A percentile compares a stretch with the other conserved stretches of the same genome.
Conservation (phyloP, 2,113 vertebrate species). For the Pluvianellus socialis region DNA sequence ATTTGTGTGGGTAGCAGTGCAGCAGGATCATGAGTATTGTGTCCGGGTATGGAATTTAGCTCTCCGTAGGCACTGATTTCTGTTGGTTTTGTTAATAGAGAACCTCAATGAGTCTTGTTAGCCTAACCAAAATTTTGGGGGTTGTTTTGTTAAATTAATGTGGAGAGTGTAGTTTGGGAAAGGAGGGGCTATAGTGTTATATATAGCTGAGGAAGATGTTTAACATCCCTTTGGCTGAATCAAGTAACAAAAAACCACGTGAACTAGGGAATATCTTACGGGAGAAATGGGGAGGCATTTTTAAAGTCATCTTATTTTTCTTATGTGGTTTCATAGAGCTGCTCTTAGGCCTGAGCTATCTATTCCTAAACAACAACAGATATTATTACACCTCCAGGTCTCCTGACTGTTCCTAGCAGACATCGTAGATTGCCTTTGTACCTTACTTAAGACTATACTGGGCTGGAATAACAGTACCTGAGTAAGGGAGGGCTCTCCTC, state of each 20-base stretch:
- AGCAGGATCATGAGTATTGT: background rate
- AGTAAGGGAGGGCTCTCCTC: background rate
- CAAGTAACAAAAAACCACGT: background rate
- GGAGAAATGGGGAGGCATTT: background rate
- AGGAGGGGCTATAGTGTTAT: accelerated
- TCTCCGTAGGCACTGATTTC: background rate
- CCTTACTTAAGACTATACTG: accelerated
- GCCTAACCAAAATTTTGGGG: background rate
- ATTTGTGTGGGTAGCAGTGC: background rate
- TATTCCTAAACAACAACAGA: background rate
- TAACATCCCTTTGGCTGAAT: background rate
- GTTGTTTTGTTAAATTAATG: background rate
- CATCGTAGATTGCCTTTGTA: background rate
- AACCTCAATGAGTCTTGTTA: accelerated
- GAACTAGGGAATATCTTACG: accelerated
- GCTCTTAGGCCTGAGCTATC: background rate
- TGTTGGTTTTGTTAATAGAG: background rate
- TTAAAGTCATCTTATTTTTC: background rate
- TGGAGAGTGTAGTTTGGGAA: background rate
- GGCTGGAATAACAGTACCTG: background rate
- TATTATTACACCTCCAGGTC: background rate
- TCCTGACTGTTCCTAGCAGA: background rate
- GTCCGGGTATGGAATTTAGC: background rate
- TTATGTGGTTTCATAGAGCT: background rate
- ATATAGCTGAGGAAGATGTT: background rate